Conservation (phyloP, 2,797 vertebrate species). For the Oreortyx pictus region DNA sequence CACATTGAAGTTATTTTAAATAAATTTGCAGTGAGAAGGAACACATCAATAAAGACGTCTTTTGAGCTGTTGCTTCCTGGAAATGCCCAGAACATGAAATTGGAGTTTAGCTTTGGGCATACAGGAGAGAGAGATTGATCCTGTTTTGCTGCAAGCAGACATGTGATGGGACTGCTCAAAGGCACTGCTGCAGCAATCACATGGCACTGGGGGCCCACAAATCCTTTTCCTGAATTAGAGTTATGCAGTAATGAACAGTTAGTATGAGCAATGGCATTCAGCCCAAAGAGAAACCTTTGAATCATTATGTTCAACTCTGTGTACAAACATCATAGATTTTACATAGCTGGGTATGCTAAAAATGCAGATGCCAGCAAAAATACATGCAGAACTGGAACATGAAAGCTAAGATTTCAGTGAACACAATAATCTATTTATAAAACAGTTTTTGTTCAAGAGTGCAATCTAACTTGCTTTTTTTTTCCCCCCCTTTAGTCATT, state of each 20-base stretch:
- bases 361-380: neutral
- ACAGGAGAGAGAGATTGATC: neutral
- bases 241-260: neutral
- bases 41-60: rapidly evolving
- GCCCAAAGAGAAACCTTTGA: neutral
- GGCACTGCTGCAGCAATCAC: neutral
- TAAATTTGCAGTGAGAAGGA: neutral
- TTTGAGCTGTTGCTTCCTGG: neutral
- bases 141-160: neutral
- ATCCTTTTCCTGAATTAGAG: neutral
- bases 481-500: constrained; percentile 77
- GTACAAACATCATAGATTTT: neutral
- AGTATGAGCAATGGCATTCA: neutral
- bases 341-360: neutral
- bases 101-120: neutral
- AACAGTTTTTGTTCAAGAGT: neutral
- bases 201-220: neutral
- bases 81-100: neutral
- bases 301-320: neutral
- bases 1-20: neutral
- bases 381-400: neutral
- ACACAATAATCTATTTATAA: neutral
- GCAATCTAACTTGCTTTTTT: neutral
- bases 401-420: neutral
- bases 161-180: neutral